Percentiles rank a stretch among this genome's conserved stretches.
Evolutionary conservation across 2,888 invertebrate species (phyloP).

Genomic region (Dyspetes luteomarginatus): DNA sequence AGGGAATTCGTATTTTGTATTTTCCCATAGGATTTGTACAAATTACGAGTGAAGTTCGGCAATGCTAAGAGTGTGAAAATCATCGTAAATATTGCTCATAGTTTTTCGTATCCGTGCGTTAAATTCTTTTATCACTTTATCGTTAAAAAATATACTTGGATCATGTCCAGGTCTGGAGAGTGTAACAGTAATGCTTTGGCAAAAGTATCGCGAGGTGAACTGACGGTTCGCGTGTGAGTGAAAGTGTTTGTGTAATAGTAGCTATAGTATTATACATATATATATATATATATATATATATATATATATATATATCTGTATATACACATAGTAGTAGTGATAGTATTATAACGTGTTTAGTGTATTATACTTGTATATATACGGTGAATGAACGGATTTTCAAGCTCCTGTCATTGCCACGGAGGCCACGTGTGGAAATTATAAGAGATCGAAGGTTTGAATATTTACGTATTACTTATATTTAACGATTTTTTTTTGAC

Average conservation of each 20-base stretch:
- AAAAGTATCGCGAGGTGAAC: constrained; percentile 3
- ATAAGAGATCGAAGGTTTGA: constrained; percentile 54
- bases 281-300: background rate
- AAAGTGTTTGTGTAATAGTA: constrained; percentile 45
- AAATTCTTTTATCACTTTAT: background rate
- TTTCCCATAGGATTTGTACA: background rate
- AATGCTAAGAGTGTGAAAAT: background rate
- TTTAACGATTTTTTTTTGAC: background rate
- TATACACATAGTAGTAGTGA: constrained; percentile 19
- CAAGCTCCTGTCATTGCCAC: constrained; percentile 34
- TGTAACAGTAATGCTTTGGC: constrained; percentile 7
- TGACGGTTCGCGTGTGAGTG: constrained; percentile 42
- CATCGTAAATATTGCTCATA: background rate
- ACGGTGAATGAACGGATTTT: constrained; percentile 63
- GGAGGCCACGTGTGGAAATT: constrained; percentile 47
- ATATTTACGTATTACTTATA: background rate
- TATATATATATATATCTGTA: background rate
- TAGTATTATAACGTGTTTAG: constrained; percentile 28
- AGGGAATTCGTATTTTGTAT: background rate
- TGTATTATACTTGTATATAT: background rate
- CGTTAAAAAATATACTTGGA: background rate
- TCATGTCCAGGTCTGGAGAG: constrained; percentile 24
- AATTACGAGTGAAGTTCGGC: background rate
- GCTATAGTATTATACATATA: constrained; percentile 3
- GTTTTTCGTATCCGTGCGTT: background rate